Conservation (phyloP, 2,888 invertebrate genomes). For the Calliopum simillimum region DNA sequence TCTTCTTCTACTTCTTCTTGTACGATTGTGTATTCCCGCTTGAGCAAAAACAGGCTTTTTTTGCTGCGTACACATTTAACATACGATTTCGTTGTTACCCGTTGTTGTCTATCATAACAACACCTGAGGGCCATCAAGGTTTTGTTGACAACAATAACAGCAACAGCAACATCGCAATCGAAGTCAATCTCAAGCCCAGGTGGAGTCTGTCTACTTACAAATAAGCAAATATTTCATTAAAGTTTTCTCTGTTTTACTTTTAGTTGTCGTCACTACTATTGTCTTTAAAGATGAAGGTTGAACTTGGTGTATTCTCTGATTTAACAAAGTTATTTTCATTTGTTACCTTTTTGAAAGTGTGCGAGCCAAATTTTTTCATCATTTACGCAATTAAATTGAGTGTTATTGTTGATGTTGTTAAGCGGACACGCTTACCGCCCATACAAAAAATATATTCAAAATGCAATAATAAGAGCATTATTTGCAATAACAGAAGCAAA, state of each 20-base stretch:
- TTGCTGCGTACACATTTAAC: neutral
- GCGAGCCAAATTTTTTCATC: conserved; percentile 29
- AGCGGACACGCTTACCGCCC: too few species aligned
- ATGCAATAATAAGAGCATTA: too few species aligned
- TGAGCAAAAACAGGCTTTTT: neutral
- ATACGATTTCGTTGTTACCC: neutral
- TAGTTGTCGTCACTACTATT: conserved; percentile 33
- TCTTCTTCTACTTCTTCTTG: neutral
- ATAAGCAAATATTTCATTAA: too few species aligned
- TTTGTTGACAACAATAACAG: conserved; percentile 9
- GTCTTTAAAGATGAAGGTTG: conserved; percentile 24
- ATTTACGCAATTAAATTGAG: conserved; percentile 4
- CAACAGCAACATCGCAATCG: conserved; percentile 10
- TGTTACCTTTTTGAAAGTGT: conserved; percentile 19
- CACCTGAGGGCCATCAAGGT: conserved; percentile 36
- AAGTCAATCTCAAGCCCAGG: too few species aligned
- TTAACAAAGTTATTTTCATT: conserved; percentile 5
- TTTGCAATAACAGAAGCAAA: too few species aligned
- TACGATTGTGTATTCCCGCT: neutral
- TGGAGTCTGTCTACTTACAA: too few species aligned
- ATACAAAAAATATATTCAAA: too few species aligned
- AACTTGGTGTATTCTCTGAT: conserved; percentile 13
- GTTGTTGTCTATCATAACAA: conserved; percentile 23
- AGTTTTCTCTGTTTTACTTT: conserved; percentile 21
- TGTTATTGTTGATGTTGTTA: neutral